A percentile compares a stretch with the other conserved stretches of the same genome.
phyloP scores from a whole-genome alignment of 2,888 invertebrate species.

The Drosophila maculinotata region DNA sequence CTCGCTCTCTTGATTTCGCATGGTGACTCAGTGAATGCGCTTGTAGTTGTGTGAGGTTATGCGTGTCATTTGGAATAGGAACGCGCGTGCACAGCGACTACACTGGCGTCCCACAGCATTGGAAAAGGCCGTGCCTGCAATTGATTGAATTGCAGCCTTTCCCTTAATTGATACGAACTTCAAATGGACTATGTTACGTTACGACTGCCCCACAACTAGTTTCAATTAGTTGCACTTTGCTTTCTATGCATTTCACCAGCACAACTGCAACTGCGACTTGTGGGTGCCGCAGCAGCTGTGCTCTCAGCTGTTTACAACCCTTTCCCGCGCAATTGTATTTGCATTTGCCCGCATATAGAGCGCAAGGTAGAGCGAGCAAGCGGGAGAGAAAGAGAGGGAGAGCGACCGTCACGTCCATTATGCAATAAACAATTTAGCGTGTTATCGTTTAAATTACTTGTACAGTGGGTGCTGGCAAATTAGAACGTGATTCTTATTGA shows the following conservation, averaged over 20 bases:
- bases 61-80: slow-evolving; percentile 73
- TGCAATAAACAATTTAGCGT: slow-evolving; percentile 71
- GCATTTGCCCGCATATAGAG: slow-evolving; percentile 42
- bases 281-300: slow-evolving; percentile 56
- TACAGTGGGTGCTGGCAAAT: background rate
- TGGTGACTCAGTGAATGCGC: slow-evolving; percentile 73
- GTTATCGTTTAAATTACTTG: slow-evolving; percentile 58
- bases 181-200: slow-evolving; percentile 67
- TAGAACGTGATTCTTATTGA: background rate
- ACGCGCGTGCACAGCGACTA: slow-evolving; percentile 59
- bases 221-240: slow-evolving; percentile 69
- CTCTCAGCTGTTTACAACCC: slow-evolving; percentile 62
- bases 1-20: slow-evolving; percentile 29
- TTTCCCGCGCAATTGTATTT: slow-evolving; percentile 64
- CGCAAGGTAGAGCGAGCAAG: slow-evolving; percentile 10
- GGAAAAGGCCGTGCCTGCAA: slow-evolving; percentile 23
- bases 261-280: slow-evolving; percentile 23
- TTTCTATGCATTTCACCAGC: slow-evolving; percentile 56
- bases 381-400: slow-evolving; percentile 15
- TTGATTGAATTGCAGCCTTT: slow-evolving; percentile 74
- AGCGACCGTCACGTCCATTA: slow-evolving; percentile 53
- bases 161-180: slow-evolving; percentile 83
- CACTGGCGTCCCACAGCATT: slow-evolving; percentile 56
- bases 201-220: slow-evolving; percentile 51
- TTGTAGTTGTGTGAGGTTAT: slow-evolving; percentile 76